Percentiles rank a stretch among this genome's conserved stretches.
Conservation (phyloP, 2,888 invertebrate genomes). For the Aporophyla nigra region DNA sequence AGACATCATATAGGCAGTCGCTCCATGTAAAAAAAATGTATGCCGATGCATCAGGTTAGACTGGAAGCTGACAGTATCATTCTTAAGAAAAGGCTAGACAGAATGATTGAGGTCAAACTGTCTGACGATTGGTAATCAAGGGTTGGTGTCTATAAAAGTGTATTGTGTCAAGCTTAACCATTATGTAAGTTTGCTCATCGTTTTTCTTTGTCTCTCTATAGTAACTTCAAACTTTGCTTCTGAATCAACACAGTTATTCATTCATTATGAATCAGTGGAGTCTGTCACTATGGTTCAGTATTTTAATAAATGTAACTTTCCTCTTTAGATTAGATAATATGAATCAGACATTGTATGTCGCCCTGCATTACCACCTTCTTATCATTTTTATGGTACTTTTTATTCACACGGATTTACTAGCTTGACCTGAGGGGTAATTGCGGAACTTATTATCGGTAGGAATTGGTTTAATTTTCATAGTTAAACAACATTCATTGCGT, state of each 20-base stretch:
- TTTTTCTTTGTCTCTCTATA: not conserved
- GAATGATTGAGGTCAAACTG: not conserved
- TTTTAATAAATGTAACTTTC: constrained; percentile 1
- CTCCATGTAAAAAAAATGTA: not conserved
- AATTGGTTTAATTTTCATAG: too few relatives aligned
- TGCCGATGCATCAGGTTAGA: not conserved
- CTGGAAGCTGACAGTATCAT: not conserved
- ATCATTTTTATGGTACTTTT: not conserved
- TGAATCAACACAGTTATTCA: not conserved
- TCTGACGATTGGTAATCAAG: not conserved
- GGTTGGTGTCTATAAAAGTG: not conserved
- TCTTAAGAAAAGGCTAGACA: not conserved
- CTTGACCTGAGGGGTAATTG: too few relatives aligned
- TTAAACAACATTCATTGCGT: too few relatives aligned
- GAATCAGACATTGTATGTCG: not conserved
- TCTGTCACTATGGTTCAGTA: not conserved
- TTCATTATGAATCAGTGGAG: constrained; percentile 7
- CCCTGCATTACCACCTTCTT: not conserved
- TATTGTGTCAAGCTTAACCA: not conserved
- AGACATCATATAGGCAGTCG: not conserved
- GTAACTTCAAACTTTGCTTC: not conserved
- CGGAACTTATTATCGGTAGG: too few relatives aligned
- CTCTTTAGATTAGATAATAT: constrained; percentile 9
- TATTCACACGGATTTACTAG: too few relatives aligned
- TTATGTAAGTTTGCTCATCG: not conserved